Base-by-base conservation (phyloP, 1,140 invertebrate genomes). In the Halesus radiatus region DNA sequence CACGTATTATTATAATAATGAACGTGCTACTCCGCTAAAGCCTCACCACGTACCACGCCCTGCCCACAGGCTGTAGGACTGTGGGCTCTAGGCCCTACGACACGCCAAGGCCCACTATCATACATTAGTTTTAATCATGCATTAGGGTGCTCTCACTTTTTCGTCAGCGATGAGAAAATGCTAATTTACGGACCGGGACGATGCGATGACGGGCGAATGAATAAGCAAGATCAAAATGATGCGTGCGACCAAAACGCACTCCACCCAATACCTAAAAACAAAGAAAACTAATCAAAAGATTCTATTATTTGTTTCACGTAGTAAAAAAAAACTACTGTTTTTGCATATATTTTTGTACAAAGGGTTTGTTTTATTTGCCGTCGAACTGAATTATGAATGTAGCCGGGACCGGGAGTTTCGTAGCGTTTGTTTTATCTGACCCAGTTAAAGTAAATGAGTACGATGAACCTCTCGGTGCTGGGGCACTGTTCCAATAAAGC, bases 361-460 rank as follows among this genome's bases (percentile, higher is more conserved):
- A 16, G 70, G 45, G 22, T 6, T 22, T 18, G 26, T 58, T 75
- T 75, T 75, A 75, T 75, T 75, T 75, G 56, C 5, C 37, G 53
- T 29, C 23, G 53, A 22, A 66, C 45, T 66, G 22, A 29, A 29
- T 22, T 72, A 50, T 72, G 45, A 72, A 23, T 72, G 68, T 52
- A 16, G 68, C 45, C 37, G 68, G 62, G 68, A 72, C 18, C 0
- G 68, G 18, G 60, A 16, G 22, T 78, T 66, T 66, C 22, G 22
- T 64, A 72, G 76, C 76, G 54, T 72, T 78, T 58, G 76, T 76
- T 70, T 78, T 72, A 72, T 76, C 74, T 81, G 80, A 81, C 80
- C 80, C 76, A 81, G 76, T 81, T 81, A 29, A 62, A 52, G 32
- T 76, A 75, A 82, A 82, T 79, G 81, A 76, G 81, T 68, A 32